Percentiles rank a stretch among this genome's conserved stretches.
Evolutionary conservation across 2,888 invertebrate species (phyloP).

Genomic region (Luperina testacea): DNA sequence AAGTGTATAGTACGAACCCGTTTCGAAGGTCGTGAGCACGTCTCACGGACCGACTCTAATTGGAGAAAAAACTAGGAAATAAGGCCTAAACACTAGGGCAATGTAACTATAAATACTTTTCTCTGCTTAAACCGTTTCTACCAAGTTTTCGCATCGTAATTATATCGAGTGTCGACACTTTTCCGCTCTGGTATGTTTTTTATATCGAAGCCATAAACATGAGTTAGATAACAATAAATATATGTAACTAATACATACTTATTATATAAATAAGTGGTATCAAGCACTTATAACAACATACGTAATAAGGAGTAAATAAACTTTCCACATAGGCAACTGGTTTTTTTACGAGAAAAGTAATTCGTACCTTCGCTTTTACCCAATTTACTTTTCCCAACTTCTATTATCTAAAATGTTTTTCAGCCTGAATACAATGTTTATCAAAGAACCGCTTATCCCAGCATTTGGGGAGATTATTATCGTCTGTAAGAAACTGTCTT

Average conservation of each 20-base stretch:
- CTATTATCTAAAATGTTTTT: constrained; percentile 33
- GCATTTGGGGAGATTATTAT: constrained; percentile 49
- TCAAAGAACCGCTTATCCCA: constrained; percentile 24
- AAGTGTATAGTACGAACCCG: constrained; percentile 46
- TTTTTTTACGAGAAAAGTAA: constrained; percentile 34
- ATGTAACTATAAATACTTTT: constrained; percentile 27
- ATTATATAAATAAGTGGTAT: constrained; percentile 35
- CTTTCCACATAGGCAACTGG: constrained; percentile 34
- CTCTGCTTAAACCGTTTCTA: constrained; percentile 1
- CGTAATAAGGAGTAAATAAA: constrained; percentile 42
- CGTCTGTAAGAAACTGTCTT: constrained; percentile 40
- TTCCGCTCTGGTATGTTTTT: constrained; percentile 15
- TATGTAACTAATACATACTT: constrained; percentile 37
- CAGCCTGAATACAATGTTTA: constrained; percentile 37
- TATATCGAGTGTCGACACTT: constrained; percentile 13
- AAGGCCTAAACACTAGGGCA: constrained; percentile 18
- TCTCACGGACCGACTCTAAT: constrained; percentile 26
- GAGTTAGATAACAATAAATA: constrained; percentile 49
- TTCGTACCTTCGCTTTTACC: constrained; percentile 27
- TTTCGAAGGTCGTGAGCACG: constrained; percentile 51
- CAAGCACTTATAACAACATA: constrained; percentile 44
- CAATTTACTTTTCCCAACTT: constrained; percentile 15
- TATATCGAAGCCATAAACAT: constrained; percentile 12
- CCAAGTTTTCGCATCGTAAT: constrained; percentile 29
- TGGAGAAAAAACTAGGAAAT: constrained; percentile 53